Evolutionary conservation across 2,888 invertebrate genomes (phyloP), one percentile per base, ranked within the genome.

Genomic region (Thecophora atra): DNA sequence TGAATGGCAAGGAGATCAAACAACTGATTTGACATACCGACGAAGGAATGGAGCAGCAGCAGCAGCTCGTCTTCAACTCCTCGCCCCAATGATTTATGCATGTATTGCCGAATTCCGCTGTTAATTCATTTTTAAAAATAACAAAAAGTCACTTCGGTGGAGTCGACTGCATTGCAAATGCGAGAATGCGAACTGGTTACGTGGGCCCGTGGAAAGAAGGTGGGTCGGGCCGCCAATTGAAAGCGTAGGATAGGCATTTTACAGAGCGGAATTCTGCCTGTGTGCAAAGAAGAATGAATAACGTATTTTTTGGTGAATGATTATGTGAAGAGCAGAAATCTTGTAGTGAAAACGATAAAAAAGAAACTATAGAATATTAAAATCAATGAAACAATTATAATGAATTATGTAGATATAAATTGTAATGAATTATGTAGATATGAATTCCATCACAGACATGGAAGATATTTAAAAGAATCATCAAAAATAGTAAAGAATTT

Each of bases 251-350:
- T 8, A 37, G 37, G 7, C 37, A 8, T 19, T 24, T 54, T 19
- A 6, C n/a, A 4, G 51, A 52, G 26, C 19, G 1, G 26, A 44
- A 63, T 42, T 63, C 63, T 37, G 37, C 11, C 7, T 63, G 21
- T 44, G 52, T 51, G 28, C 30, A 51, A 65, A 65, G 52, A 11
- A 65, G 28, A 65, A 51, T 65, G 65, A 52, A 65, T 65, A 65
- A 65, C 65, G 65, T 52, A 65, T 65, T 52, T 52, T 65, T 52
- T 51, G 37, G 51, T 51, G 51, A 65, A 65, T 52, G 52, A 13
- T 19, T 19, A 15, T 51, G 3, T 11, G n/a, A 24, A n/a, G n/a
- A 4, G 65, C 5, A 19, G 51, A 24, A 47, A 42, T 13, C 3
- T 19, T 21, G 44, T 13, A 21, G 54, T 21, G 21, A 3, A 6